phyloP scores from a whole-genome alignment of 2,797 vertebrate species.

The Harpagifer antarcticus region DNA sequence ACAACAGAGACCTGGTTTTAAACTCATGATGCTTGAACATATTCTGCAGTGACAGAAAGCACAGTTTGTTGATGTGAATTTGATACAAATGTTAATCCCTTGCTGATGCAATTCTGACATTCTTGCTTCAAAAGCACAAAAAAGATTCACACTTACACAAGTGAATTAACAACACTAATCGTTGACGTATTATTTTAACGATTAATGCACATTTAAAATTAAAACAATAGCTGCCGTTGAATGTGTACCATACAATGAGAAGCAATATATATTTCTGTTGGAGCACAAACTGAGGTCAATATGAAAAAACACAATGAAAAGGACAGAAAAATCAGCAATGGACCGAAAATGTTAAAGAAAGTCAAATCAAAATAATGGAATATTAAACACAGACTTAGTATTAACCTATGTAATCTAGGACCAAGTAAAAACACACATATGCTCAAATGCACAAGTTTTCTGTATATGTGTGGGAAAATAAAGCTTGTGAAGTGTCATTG shows the following conservation, averaged over 20 bases:
- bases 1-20: conserved; percentile 3
- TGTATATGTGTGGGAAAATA: not conserved
- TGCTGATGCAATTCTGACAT: not conserved
- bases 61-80: conserved; percentile 12
- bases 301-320: conserved; percentile 12
- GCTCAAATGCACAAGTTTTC: not conserved
- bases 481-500: not conserved
- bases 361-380: conserved; percentile 13
- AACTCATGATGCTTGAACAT: conserved; percentile 4
- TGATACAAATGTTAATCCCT: not conserved
- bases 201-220: conserved; percentile 2
- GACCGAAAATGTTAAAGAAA: conserved; percentile 34
- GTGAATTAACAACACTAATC: not conserved
- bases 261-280: conserved; percentile 17
- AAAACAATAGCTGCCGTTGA: not conserved
- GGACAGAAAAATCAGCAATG: conserved; percentile 1
- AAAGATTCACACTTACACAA: conserved; percentile 17
- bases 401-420: conserved; percentile 29
- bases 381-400: not conserved
- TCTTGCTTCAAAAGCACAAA: conserved; percentile 53
- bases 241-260: not conserved
- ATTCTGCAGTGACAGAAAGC: conserved; percentile 9
- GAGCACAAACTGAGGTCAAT: conserved; percentile 45
- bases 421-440: conserved; percentile 18
- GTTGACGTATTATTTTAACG: not conserved